Conservation (phyloP, 2,797 vertebrate species). For the Enteromius paludinosus region DNA sequence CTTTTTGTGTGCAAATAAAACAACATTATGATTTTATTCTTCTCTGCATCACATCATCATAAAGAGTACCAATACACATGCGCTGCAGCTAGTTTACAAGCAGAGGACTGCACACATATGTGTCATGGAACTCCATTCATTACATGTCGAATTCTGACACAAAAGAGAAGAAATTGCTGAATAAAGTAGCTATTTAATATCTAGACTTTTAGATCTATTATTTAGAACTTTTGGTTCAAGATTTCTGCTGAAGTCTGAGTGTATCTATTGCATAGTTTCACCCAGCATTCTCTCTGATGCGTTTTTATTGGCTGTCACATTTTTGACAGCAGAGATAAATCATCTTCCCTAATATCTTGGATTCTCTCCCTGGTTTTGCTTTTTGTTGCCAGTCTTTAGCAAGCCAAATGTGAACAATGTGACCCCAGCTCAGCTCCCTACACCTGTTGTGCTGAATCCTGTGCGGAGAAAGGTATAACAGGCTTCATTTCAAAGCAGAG, state of each 20-base stretch:
- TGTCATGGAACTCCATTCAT: background rate
- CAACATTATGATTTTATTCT: background rate
- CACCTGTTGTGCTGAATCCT: conserved; percentile 79
- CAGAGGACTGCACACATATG: too few relatives aligned
- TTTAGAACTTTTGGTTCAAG: background rate
- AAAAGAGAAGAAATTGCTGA: background rate
- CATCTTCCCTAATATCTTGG: conserved; percentile 75
- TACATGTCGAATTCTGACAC: background rate
- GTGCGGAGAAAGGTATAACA: conserved; percentile 59
- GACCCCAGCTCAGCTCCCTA: conserved; percentile 68
- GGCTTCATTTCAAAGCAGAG: conserved; percentile 52
- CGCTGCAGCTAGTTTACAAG: background rate
- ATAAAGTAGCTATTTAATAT: background rate
- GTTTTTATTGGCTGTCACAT: conserved; percentile 73
- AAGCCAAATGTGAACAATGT: conserved; percentile 79
- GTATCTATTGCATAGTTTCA: conserved; percentile 47
- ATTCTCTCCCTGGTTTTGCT: conserved; percentile 74
- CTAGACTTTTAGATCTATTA: background rate
- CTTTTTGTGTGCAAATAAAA: too few relatives aligned
- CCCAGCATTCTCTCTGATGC: conserved; percentile 61
- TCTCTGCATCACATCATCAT: background rate
- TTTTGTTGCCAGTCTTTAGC: conserved; percentile 82
- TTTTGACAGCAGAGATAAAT: conserved; percentile 80
- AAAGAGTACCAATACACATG: background rate
- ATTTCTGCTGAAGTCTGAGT: conserved; percentile 22